A percentile compares a stretch with the other conserved stretches of the same genome.
These are phyloP conservation scores for Drosophila borborema DNA, from an alignment of 2,888 invertebrate species.

Conservation along the genomic window DNA sequence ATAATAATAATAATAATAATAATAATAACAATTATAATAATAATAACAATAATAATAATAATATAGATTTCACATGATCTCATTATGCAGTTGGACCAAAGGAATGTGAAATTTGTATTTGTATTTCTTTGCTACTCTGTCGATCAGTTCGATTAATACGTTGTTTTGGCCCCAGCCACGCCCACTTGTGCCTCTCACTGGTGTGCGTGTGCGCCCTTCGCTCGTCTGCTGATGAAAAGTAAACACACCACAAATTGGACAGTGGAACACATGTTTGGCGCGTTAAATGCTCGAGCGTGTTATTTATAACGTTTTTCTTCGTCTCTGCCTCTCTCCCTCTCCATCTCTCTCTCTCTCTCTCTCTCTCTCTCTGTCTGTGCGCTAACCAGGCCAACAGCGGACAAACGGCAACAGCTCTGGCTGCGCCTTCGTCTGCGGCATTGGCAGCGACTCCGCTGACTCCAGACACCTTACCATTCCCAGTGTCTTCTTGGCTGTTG, in stretches of 20 bases:
- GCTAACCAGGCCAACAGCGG: constrained; percentile 53
- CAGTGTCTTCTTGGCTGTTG: constrained; percentile 40
- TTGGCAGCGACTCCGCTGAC: constrained; percentile 24
- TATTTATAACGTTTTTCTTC: constrained; percentile 76
- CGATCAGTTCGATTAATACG: constrained; percentile 40
- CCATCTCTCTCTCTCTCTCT: not conserved
- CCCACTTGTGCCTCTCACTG: not conserved
- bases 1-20: not conserved
- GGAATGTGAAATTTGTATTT: not conserved
- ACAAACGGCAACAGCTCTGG: constrained; percentile 27
- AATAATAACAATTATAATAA: too few relatives aligned
- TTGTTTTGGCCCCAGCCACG: constrained; percentile 8
- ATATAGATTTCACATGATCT: not conserved
- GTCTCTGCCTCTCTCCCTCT: not conserved
- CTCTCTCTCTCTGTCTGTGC: constrained; percentile 22
- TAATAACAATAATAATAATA: not conserved
- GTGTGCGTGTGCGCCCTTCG: not conserved
- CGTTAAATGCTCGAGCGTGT: constrained; percentile 81
- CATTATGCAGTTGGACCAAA: not conserved
- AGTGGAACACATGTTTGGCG: constrained; percentile 82
- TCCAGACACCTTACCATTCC: constrained; percentile 49
- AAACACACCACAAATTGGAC: constrained; percentile 81
- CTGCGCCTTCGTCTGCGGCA: constrained; percentile 18
- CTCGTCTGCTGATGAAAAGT: constrained; percentile 67
- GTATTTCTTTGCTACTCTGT: not conserved